Evolutionary conservation across 2,888 invertebrate species (phyloP).

Genomic region (Steinernema scapterisci): DNA sequence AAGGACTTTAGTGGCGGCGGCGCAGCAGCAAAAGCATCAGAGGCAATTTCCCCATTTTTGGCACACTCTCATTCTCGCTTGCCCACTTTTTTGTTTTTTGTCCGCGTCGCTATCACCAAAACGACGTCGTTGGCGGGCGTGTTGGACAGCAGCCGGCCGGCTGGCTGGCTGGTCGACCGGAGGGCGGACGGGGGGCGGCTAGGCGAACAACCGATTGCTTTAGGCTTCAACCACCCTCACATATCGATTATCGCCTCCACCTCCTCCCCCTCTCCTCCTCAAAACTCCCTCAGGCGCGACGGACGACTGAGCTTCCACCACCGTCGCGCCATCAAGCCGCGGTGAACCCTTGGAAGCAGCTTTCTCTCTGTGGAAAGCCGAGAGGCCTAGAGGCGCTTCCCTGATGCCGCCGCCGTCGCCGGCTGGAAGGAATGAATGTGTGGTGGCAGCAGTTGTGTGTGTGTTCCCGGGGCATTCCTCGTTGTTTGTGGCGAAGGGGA

Average conservation of each 20-base stretch:
- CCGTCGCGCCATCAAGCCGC: no score
- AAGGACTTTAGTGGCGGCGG: no score
- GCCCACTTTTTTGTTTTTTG: constrained; percentile 15
- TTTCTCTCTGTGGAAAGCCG: no score
- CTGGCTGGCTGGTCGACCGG: no score
- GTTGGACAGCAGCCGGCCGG: no score
- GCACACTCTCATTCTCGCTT: neutral
- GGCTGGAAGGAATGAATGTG: neutral
- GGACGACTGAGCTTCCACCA: no score
- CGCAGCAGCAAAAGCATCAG: no score
- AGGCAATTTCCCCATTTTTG: no score
- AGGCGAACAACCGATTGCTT: neutral
- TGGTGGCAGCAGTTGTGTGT: neutral
- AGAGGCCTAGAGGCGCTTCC: neutral
- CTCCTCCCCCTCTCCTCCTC: constrained; percentile 15
- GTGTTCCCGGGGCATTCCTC: no score
- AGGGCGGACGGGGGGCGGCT: neutral
- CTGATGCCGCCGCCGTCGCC: neutral
- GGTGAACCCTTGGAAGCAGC: no score
- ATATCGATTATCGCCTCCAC: constrained; percentile 31
- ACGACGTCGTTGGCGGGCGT: constrained; percentile 12
- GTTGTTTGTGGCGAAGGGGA: no score
- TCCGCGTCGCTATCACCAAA: neutral
- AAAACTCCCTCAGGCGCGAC: constrained; percentile 27
- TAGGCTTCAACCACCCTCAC: constrained; percentile 17